These are phyloP conservation scores for Phengaris alcon DNA, from an alignment of 2,888 invertebrate genomes.

Conservation along the genomic window DNA sequence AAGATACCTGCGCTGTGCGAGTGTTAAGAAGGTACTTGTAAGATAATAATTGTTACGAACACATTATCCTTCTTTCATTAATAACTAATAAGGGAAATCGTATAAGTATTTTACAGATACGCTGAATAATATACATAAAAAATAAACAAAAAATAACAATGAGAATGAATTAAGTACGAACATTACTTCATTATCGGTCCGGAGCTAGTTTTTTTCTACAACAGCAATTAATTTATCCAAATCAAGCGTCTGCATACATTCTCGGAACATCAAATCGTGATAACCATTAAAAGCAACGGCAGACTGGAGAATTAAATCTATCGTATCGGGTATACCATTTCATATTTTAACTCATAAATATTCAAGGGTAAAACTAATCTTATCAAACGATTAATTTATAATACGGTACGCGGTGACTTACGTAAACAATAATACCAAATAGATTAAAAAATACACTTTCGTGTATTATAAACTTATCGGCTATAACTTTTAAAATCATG, in stretches of 20 bases:
- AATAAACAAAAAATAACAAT: conserved; percentile 50
- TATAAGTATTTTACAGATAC: conserved; percentile 43
- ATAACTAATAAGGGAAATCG: conserved; percentile 28
- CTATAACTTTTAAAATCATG: conserved; percentile 38
- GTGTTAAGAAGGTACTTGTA: conserved; percentile 43
- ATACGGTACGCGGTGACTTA: conserved; percentile 44
- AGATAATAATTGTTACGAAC: conserved; percentile 9
- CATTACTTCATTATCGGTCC: conserved; percentile 44
- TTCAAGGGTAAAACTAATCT: conserved; percentile 50
- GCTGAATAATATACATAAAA: conserved; percentile 53
- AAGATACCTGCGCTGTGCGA: conserved; percentile 36
- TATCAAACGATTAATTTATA: conserved; percentile 57
- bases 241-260: conserved; percentile 16
- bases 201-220: conserved; percentile 79
- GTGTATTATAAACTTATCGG: conserved; percentile 30
- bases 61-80: conserved; percentile 17
- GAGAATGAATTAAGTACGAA: conserved; percentile 32
- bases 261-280: conserved; percentile 13
- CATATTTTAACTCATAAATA: conserved; percentile 43
- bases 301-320: conserved; percentile 28
- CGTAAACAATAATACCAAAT: conserved; percentile 38
- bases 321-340: conserved; percentile 25
- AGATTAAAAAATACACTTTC: conserved; percentile 37
- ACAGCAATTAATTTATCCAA: conserved; percentile 48
- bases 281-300: conserved; percentile 16